Evolutionary conservation across 1,140 invertebrate species (phyloP).

Genomic region (Drosophila oshimai): DNA sequence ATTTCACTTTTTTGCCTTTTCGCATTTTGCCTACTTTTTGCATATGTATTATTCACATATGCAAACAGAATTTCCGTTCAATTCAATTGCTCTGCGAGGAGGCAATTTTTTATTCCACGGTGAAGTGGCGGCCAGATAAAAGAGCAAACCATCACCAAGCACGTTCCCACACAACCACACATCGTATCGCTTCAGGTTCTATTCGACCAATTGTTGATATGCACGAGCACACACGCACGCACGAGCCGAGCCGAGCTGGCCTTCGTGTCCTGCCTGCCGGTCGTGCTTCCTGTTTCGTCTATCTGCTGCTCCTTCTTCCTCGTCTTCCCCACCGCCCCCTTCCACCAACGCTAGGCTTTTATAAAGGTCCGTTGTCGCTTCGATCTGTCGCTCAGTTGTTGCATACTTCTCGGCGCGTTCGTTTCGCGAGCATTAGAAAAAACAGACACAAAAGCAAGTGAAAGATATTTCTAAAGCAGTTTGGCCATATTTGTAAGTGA

Average conservation of each 20-base stretch:
- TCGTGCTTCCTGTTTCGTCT: slow-evolving; percentile 46
- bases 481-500: slow-evolving; percentile 18
- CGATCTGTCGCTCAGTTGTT: slow-evolving; percentile 78
- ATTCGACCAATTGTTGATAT: slow-evolving; percentile 81
- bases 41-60: slow-evolving; percentile 77
- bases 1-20: slow-evolving; percentile 5
- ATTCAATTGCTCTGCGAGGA: slow-evolving; percentile 65
- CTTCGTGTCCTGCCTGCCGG: slow-evolving; percentile 32
- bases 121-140: slow-evolving; percentile 41
- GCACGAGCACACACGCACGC: slow-evolving; percentile 41
- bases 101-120: slow-evolving; percentile 31
- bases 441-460: slow-evolving; percentile 11
- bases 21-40: slow-evolving; percentile 33
- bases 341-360: slow-evolving; percentile 26
- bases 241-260: slow-evolving; percentile 12
- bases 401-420: slow-evolving; percentile 70
- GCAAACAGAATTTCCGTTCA: slow-evolving; percentile 77
- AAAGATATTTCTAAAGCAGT: slow-evolving; percentile 10
- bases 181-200: slow-evolving; percentile 38
- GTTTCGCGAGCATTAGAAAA: slow-evolving; percentile 27
- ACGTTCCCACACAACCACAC: neutral
- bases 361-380: slow-evolving; percentile 63
- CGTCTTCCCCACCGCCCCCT: neutral
- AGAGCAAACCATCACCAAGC: slow-evolving; percentile 9
- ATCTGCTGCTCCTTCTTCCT: slow-evolving; percentile 22